Evolutionary conservation across 2,888 invertebrate species (phyloP).

Genomic region (Ectobius pallidus): DNA sequence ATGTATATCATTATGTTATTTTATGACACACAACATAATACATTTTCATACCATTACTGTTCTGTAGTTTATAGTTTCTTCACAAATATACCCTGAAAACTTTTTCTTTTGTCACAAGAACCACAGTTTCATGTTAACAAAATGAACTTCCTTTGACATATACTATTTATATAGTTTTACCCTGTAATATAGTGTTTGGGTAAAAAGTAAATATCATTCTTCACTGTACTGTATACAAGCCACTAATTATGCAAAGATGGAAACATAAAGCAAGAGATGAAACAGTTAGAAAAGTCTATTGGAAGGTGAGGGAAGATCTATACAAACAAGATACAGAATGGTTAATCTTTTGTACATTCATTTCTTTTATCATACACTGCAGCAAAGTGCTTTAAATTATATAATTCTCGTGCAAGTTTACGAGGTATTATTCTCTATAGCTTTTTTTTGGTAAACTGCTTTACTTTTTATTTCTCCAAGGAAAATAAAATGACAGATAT

Average conservation of each 20-base stretch:
- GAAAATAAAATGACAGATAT: slow-evolving; percentile 20
- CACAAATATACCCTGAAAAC: slow-evolving; percentile 26
- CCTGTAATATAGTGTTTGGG: slow-evolving; percentile 28
- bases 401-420: slow-evolving; percentile 15
- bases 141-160: slow-evolving; percentile 19
- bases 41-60: slow-evolving; percentile 18
- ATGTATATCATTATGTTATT: slow-evolving; percentile 13
- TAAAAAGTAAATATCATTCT: slow-evolving; percentile 18
- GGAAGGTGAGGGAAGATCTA: slow-evolving; percentile 8
- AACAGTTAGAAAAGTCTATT: not conserved
- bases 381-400: slow-evolving; percentile 9
- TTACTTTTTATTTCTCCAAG: slow-evolving; percentile 32
- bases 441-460: slow-evolving; percentile 35
- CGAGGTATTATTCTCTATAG: slow-evolving; percentile 2
- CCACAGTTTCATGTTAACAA: slow-evolving; percentile 19
- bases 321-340: slow-evolving; percentile 5
- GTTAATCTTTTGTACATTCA: slow-evolving; percentile 12
- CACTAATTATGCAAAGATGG: slow-evolving; percentile 10
- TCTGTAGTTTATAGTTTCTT: slow-evolving; percentile 7
- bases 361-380: slow-evolving; percentile 25
- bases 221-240: slow-evolving; percentile 20
- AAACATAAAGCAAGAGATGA: slow-evolving; percentile 7
- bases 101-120: slow-evolving; percentile 27
- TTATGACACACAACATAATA: slow-evolving; percentile 21
- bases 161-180: slow-evolving; percentile 26